phyloP scores from a whole-genome alignment of 2,797 vertebrate genomes.

The Acropternis orthonyx region DNA sequence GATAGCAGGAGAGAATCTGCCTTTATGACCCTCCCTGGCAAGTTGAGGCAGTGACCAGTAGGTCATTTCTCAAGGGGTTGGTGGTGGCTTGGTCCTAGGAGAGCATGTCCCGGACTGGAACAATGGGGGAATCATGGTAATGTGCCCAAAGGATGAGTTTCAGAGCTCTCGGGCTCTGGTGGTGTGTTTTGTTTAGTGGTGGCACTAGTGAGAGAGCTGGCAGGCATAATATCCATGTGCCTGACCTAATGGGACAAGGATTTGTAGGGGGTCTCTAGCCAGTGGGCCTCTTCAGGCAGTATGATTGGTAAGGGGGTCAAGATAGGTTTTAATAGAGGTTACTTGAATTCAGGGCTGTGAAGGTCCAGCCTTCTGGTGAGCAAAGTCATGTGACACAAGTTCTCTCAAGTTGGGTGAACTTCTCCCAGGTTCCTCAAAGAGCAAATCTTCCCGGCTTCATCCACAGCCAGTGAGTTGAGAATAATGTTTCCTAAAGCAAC shows the following conservation, averaged over 20 bases:
- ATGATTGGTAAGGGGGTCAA: neutral
- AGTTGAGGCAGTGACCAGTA: neutral
- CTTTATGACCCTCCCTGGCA: neutral
- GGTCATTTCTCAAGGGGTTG: neutral
- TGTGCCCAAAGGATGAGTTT: neutral
- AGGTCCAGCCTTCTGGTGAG: neutral
- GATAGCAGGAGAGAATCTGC: neutral
- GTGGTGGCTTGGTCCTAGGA: neutral
- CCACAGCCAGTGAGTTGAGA: neutral
- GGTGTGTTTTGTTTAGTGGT: neutral
- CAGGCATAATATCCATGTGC: accelerated
- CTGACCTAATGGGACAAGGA: neutral
- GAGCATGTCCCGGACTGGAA: neutral
- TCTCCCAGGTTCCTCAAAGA: neutral
- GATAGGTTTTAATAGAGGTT: neutral
- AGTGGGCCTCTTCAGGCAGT: neutral
- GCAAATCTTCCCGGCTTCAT: neutral
- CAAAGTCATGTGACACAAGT: neutral
- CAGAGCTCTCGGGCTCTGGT: neutral
- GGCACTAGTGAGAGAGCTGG: neutral
- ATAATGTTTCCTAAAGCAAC: slow-evolving; percentile 26
- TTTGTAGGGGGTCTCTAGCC: neutral
- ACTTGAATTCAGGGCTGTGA: neutral
- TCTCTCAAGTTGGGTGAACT: neutral
- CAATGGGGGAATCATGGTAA: accelerated